Conservation (phyloP, 2,888 invertebrate species). For the Mantis religiosa region DNA sequence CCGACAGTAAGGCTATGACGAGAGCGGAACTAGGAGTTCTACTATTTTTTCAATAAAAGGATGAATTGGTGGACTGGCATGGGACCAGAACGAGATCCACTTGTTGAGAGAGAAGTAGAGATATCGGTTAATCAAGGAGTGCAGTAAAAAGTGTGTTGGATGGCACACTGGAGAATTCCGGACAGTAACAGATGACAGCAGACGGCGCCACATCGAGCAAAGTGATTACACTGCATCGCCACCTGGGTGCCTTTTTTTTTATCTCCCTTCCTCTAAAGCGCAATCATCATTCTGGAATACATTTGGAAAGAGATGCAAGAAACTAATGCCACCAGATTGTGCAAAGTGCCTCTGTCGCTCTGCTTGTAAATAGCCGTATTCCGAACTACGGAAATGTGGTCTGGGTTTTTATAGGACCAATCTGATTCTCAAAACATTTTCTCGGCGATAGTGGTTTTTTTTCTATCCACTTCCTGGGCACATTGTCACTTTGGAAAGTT, state of each 20-base stretch:
- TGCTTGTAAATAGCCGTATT: not conserved
- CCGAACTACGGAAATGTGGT: not conserved
- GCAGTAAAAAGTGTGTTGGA: not conserved
- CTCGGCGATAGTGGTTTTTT: too few relatives aligned
- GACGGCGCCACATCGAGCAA: not conserved
- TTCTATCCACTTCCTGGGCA: too few relatives aligned
- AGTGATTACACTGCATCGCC: not conserved
- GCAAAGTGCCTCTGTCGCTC: not conserved
- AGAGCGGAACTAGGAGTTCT: too few relatives aligned
- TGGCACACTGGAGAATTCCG: not conserved
- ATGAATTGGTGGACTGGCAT: too few relatives aligned
- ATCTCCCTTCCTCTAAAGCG: not conserved
- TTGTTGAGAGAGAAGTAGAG: not conserved
- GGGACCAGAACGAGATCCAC: not conserved
- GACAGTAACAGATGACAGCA: not conserved
- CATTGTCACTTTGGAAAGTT: too few relatives aligned
- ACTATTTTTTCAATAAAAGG: too few relatives aligned
- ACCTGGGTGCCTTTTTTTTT: not conserved
- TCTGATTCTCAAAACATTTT: not conserved
- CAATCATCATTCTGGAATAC: not conserved
- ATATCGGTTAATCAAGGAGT: not conserved
- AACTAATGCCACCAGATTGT: not conserved
- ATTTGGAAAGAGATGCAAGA: not conserved
- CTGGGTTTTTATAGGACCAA: not conserved
- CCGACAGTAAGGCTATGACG: too few relatives aligned